Conservation (phyloP, 2,797 vertebrate species). For the Pseudochirops corinnae region DNA sequence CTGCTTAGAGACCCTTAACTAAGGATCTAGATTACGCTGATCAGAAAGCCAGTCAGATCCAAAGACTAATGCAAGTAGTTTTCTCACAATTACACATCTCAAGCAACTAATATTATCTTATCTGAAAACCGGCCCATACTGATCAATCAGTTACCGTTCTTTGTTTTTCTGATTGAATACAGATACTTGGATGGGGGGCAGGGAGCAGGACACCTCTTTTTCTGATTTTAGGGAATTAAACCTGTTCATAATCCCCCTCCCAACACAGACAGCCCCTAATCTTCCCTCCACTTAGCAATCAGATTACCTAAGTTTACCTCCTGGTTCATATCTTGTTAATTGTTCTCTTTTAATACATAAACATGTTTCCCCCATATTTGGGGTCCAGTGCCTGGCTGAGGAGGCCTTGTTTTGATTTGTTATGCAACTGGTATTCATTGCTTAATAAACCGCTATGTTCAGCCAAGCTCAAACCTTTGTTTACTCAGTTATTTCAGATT, state of each 20-base stretch:
- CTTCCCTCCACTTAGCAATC: not conserved
- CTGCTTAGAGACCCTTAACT: not conserved
- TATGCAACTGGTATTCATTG: not conserved
- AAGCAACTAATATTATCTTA: not conserved
- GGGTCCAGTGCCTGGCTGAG: not conserved
- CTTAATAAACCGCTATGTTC: not conserved
- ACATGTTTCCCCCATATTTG: not conserved
- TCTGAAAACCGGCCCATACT: not conserved
- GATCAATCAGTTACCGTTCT: not conserved
- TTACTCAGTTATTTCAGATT: not conserved
- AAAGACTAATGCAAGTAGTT: not conserved
- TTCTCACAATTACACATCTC: not conserved
- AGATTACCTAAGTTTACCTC: not conserved
- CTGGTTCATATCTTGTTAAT: not conserved
- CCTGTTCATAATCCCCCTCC: not conserved
- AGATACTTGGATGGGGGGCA: not conserved
- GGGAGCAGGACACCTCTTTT: not conserved
- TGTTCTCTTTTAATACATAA: not conserved
- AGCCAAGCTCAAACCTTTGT: not conserved
- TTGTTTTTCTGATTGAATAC: not conserved
- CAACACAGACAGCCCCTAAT: not conserved
- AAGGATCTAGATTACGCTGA: not conserved
- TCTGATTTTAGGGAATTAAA: not conserved
- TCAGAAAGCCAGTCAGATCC: not conserved
- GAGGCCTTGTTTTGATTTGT: not conserved